These are phyloP conservation scores for Chiloscyllium plagiosum DNA, from an alignment of 2,113 vertebrate species.

Conservation along the genomic window DNA sequence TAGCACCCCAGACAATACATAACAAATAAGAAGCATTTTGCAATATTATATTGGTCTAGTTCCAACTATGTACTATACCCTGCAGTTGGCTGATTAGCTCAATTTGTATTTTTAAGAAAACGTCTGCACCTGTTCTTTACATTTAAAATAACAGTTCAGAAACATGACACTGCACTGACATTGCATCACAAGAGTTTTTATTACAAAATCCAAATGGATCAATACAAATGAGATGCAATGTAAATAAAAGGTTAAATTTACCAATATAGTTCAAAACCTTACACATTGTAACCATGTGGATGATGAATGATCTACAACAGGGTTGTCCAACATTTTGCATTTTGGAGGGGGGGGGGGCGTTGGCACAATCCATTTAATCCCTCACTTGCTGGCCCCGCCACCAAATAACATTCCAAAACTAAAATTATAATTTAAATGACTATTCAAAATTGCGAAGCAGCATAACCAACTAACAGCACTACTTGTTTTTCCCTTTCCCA, in stretches of 20 bases:
- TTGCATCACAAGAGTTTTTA: neutral
- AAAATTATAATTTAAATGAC: too few species aligned
- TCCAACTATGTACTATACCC: neutral
- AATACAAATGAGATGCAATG: neutral
- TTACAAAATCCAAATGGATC: neutral
- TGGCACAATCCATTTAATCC: too few species aligned
- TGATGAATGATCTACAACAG: neutral
- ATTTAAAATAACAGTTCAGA: neutral
- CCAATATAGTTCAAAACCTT: neutral
- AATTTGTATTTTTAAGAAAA: neutral
- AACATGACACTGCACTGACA: neutral
- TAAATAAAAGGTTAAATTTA: neutral
- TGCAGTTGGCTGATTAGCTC: neutral
- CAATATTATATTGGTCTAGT: neutral
- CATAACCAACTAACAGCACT: too few species aligned
- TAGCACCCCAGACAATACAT: neutral
- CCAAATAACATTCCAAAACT: too few species aligned
- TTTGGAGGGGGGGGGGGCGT: too few species aligned
- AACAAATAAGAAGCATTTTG: neutral
- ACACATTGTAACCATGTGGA: neutral
- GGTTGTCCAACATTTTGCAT: too few species aligned
- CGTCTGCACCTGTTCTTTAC: neutral
- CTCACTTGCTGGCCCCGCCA: too few species aligned
- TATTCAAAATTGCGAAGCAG: too few species aligned
- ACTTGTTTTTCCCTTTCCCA: too few species aligned